Percentiles rank a stretch among this genome's conserved stretches.
phyloP scores from a whole-genome alignment of 2,888 invertebrate genomes.

The Morpho deidamia region DNA sequence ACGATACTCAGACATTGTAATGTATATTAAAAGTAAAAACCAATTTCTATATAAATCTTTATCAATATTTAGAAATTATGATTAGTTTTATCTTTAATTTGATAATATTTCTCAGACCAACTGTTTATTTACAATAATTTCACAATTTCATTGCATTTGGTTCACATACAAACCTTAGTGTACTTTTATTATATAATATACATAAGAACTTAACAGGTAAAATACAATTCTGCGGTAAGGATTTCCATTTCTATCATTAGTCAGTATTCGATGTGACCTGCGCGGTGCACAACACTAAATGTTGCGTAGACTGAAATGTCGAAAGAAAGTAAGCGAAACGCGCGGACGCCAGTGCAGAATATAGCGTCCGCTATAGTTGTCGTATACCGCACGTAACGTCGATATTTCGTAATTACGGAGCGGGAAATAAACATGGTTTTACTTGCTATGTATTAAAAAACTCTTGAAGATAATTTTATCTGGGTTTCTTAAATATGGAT shows the following conservation, averaged over 20 bases:
- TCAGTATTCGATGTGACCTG: constrained; percentile 12
- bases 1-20: too few relatives aligned
- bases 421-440: constrained; percentile 8
- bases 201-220: background rate
- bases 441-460: constrained; percentile 6
- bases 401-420: constrained; percentile 5
- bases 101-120: too few relatives aligned
- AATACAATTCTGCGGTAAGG: background rate
- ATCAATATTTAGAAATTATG: too few relatives aligned
- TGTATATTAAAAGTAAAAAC: too few relatives aligned
- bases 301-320: constrained; percentile 65
- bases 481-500: constrained; percentile 45
- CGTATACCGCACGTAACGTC: constrained; percentile 1
- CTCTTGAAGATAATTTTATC: background rate
- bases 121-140: background rate
- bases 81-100: too few relatives aligned
- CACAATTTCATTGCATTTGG: background rate
- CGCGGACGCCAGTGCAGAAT: constrained; percentile 29
- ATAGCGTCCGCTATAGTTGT: constrained; percentile 18
- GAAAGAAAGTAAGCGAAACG: constrained; percentile 73
- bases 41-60: too few relatives aligned
- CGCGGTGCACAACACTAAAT: constrained; percentile 34
- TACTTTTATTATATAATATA: background rate
- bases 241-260: constrained; percentile 3
- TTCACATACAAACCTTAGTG: background rate